Evolutionary conservation across 23 tunicate genomes (phyloP).

Genomic region (Clavelina lepadiformis): DNA sequence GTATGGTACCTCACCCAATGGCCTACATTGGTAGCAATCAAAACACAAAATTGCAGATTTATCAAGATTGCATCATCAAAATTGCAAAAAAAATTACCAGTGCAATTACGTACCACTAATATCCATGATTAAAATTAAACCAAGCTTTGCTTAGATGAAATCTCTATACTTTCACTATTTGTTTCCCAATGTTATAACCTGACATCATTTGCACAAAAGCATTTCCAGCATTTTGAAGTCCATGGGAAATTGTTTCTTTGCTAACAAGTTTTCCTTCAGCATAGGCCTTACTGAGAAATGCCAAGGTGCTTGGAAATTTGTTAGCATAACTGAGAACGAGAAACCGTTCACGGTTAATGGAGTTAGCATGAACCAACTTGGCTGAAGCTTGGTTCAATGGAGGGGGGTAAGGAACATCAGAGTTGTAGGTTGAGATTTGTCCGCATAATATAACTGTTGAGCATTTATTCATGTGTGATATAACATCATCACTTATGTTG

Average conservation of each 20-base stretch:
- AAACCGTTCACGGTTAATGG: slow-evolving; percentile 26
- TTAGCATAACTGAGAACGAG: slow-evolving; percentile 16
- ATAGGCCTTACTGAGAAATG: slow-evolving; percentile 8
- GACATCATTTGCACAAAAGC: slow-evolving; percentile 38
- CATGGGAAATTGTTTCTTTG: slow-evolving; percentile 15
- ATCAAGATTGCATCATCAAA: no score
- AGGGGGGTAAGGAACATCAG: slow-evolving; percentile 32
- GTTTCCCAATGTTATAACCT: slow-evolving; percentile 42
- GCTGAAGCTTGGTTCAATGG: slow-evolving; percentile 9
- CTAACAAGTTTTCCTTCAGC: slow-evolving; percentile 1
- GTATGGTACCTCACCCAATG: no score
- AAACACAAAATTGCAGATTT: no score
- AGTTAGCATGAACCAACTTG: slow-evolving; percentile 5
- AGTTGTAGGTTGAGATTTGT: slow-evolving; percentile 36
- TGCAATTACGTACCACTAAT: no score
- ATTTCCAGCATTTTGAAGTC: slow-evolving; percentile 35
- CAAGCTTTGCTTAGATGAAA: not conserved
- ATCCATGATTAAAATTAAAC: no score
- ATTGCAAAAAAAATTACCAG: no score
- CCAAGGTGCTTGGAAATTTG: slow-evolving; percentile 2
- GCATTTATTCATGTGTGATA: slow-evolving; percentile 22
- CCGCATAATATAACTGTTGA: slow-evolving; percentile 39
- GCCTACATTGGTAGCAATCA: no score
- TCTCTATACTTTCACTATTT: slow-evolving; percentile 18
- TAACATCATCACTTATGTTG: slow-evolving; percentile 18